A percentile compares a stretch with the other conserved stretches of the same genome.
Evolutionary conservation across 2,888 invertebrate genomes (phyloP).

Genomic region (Leuctra nigra): DNA sequence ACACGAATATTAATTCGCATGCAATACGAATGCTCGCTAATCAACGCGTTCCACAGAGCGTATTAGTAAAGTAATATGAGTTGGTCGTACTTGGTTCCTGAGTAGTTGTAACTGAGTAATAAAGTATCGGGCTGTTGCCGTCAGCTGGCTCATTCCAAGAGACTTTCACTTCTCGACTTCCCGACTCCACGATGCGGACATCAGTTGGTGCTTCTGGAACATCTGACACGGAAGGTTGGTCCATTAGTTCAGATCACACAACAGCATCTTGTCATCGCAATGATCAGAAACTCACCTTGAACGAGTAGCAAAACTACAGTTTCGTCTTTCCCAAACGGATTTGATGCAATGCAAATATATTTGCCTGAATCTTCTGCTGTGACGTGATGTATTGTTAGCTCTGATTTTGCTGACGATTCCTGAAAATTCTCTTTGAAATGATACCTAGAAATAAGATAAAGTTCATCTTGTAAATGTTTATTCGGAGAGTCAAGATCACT

Average conservation of each 20-base stretch:
- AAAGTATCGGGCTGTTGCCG: constrained; percentile 36
- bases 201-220: constrained; percentile 39
- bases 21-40: too few relatives aligned
- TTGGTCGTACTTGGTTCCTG: constrained; percentile 36
- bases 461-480: background rate
- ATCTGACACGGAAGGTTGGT: constrained; percentile 33
- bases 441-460: constrained; percentile 1
- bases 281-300: constrained; percentile 30
- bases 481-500: background rate
- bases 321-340: constrained; percentile 34
- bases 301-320: constrained; percentile 33
- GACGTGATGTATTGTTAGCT: constrained; percentile 32
- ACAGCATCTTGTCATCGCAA: background rate
- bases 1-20: too few relatives aligned
- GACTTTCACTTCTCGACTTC: constrained; percentile 38
- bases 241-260: too few relatives aligned
- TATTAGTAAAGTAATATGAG: too few relatives aligned
- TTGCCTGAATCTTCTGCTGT: constrained; percentile 33
- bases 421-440: constrained; percentile 27
- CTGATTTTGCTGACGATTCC: constrained; percentile 30
- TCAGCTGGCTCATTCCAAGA: constrained; percentile 39
- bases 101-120: constrained; percentile 39
- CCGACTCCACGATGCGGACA: constrained; percentile 35
- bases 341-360: constrained; percentile 33
- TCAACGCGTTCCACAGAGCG: too few relatives aligned